Evolutionary conservation across 2,888 invertebrate species (phyloP).

Genomic region (Drosophila testacea): DNA sequence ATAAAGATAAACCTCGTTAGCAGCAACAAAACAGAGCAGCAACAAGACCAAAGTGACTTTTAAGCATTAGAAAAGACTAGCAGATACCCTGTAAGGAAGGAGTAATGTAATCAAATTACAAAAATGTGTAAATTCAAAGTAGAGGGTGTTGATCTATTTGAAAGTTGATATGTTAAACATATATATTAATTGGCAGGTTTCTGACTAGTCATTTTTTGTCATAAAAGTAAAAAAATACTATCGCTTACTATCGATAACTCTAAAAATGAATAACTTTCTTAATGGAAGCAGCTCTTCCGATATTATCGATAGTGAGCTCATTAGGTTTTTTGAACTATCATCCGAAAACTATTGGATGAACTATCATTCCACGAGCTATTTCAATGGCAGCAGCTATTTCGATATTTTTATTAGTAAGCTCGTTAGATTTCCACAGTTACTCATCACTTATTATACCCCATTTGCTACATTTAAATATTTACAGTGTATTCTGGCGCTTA

Average conservation of each 20-base stretch:
- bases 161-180: too few species aligned
- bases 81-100: constrained; percentile 2
- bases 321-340: too few species aligned
- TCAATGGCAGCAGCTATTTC: too few species aligned
- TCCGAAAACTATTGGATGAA: too few species aligned
- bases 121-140: too few species aligned
- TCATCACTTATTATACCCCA: not conserved
- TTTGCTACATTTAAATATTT: not conserved
- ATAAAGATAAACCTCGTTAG: constrained; percentile 67
- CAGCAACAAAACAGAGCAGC: constrained; percentile 36
- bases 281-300: not conserved
- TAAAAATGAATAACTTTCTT: not conserved
- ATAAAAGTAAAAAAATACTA: not conserved
- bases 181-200: too few species aligned
- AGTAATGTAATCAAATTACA: too few species aligned
- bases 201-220: too few species aligned
- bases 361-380: too few species aligned
- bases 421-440: too few species aligned
- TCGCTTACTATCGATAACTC: not conserved
- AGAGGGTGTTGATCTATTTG: too few species aligned
- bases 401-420: too few species aligned
- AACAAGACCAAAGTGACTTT: not conserved
- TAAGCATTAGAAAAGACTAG: not conserved
- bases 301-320: not conserved
- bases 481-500: constrained; percentile 1